Evolutionary conservation across 2,113 vertebrate species (phyloP), one percentile per base, ranked within the genome.

Genomic region (Glaucomys volans): DNA sequence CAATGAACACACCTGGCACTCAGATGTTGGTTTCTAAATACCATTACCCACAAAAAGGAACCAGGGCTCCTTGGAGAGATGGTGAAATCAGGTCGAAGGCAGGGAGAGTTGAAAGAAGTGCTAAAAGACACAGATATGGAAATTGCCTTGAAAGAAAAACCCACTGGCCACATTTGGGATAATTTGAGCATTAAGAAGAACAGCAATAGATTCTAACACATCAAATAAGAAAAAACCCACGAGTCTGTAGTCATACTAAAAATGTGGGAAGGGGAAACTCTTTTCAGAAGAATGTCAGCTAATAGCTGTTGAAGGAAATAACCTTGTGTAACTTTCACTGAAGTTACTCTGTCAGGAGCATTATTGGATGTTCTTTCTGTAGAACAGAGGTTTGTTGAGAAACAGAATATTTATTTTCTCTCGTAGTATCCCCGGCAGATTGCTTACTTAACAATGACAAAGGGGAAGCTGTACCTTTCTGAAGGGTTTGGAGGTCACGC

Each of bases 111-210:
- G 69, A 59, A 89, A 50, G 74, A 88, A 85, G 42, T 76, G 30
- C 26, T 80, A 30, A 35, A 37, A 47, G 59, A 81, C 67, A 87
- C 24, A 30, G 52, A 76, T 32, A 26, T 2, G 64, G 35, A 2
- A 66, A 30, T 26, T 81, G 44, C 12, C 89, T 75, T 76, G 37
- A 81, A 92, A 32, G 66, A 59, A 87, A 87, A 87, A 54, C 47
- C 42, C 42, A 24, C 14, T 66, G 62, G 57, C 28, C 44, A n/a
- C 42, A 64, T 37, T 66, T 42, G 66, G 92, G 77, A 90, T 4
- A 77, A 42, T 88, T 35, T 54, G 57, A 94, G 13, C 64, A 13
- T 72, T 91, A 75, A 52, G 14, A 81, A 91, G 47, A 95, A 93
- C 28, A 87, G 74, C 66, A 74, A 26, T 77, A 59, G 35, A 77